These are phyloP conservation scores for Cettia cetti DNA, from an alignment of 2,113 vertebrate genomes.

Conservation along the genomic window DNA sequence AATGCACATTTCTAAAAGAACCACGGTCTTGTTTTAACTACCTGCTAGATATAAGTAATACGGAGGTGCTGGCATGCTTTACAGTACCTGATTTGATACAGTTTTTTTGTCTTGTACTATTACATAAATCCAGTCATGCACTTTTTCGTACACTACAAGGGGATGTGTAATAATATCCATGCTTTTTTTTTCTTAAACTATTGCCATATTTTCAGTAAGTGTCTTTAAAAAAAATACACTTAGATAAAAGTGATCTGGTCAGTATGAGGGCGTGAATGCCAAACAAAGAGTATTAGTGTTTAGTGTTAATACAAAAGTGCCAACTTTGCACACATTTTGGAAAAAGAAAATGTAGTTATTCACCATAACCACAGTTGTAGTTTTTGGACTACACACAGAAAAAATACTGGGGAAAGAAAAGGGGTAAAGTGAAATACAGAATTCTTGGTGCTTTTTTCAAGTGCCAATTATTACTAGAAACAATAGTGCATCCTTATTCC, in stretches of 20 bases:
- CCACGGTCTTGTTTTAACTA: constrained; percentile 93
- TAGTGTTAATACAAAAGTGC: constrained; percentile 80
- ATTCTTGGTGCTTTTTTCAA: constrained; percentile 70
- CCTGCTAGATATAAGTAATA: constrained; percentile 87
- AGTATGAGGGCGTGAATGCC: constrained; percentile 77
- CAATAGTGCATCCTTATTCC: constrained; percentile 66
- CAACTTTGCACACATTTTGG: constrained; percentile 84
- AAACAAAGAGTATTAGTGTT: constrained; percentile 80
- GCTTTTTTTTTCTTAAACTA: constrained; percentile 78
- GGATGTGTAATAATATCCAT: constrained; percentile 93
- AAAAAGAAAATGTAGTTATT: constrained; percentile 76
- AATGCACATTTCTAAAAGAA: constrained; percentile 84
- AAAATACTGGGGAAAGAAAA: constrained; percentile 44
- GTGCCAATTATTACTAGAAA: constrained; percentile 69
- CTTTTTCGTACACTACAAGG: constrained; percentile 93
- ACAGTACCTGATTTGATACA: constrained; percentile 85
- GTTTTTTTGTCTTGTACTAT: constrained; percentile 83
- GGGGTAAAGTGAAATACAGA: constrained; percentile 46
- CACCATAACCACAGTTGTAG: constrained; percentile 72
- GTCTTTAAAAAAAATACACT: constrained; percentile 75
- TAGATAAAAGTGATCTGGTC: constrained; percentile 78
- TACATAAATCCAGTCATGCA: constrained; percentile 93
- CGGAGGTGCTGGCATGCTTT: constrained; percentile 93
- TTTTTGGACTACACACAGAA: constrained; percentile 64
- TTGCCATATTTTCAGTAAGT: constrained; percentile 79